Percentiles rank a stretch among this genome's conserved stretches.
These are phyloP conservation scores for Pungitius pungitius DNA, from an alignment of 2,113 vertebrate genomes.

Conservation along the genomic window DNA sequence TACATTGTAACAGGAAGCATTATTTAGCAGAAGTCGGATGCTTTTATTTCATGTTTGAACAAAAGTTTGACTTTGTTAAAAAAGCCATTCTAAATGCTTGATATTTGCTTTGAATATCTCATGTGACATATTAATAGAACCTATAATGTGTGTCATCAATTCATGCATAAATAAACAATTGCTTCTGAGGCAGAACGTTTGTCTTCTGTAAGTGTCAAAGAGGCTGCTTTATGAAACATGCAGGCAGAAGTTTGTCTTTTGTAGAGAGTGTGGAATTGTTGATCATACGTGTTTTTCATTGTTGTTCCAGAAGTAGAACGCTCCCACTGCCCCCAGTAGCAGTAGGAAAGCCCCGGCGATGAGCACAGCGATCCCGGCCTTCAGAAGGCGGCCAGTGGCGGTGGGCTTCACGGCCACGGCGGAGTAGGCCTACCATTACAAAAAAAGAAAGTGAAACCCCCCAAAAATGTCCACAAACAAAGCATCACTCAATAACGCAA, in stretches of 20 bases:
- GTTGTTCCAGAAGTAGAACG: conserved; percentile 94
- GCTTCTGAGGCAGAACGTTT: neutral
- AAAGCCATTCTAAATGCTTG: neutral
- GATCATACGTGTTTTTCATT: conserved; percentile 87
- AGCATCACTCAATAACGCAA: no score
- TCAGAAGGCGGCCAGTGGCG: conserved; percentile 84
- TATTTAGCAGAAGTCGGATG: conserved; percentile 5
- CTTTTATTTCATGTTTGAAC: conserved; percentile 11
- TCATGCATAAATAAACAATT: neutral
- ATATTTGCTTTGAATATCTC: neutral
- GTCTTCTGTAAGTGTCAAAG: neutral
- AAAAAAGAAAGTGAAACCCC: neutral
- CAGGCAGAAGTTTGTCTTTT: neutral
- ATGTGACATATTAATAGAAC: neutral
- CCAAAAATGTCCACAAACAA: neutral
- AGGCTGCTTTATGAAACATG: neutral
- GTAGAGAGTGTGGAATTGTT: neutral
- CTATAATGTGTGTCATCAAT: neutral
- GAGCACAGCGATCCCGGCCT: conserved; percentile 86
- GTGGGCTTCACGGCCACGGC: conserved; percentile 80
- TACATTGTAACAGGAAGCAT: neutral
- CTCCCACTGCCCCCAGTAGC: conserved; percentile 88
- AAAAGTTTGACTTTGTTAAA: neutral
- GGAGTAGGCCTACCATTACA: conserved; percentile 72
- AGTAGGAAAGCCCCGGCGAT: conserved; percentile 87